Percentiles rank a stretch among this genome's conserved stretches.
phyloP scores from a whole-genome alignment of 2,113 vertebrate species.

The Sterrhoptilus dennistouni region DNA sequence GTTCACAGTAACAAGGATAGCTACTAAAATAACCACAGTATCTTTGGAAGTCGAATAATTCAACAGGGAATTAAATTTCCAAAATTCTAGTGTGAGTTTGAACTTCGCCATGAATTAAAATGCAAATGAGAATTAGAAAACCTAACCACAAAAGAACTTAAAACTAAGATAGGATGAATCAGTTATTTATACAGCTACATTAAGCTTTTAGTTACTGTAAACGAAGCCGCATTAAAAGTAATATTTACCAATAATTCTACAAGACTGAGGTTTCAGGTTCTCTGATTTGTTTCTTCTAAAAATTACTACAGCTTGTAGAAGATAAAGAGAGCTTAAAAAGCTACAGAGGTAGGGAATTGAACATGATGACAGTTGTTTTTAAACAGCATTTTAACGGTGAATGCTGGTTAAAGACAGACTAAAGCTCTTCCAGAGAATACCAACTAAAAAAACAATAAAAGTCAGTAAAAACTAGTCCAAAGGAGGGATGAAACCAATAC shows the following conservation, averaged over 20 bases:
- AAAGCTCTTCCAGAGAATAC: neutral
- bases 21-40: neutral
- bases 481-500: neutral
- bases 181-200: neutral
- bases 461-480: neutral
- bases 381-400: neutral
- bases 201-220: neutral
- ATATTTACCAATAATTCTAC: neutral
- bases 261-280: neutral
- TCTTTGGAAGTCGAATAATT: neutral
- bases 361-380: neutral
- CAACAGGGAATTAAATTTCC: neutral
- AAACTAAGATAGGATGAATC: neutral
- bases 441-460: neutral
- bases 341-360: neutral
- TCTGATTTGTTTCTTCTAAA: neutral
- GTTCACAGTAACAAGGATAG: neutral
- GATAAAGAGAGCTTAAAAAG: neutral
- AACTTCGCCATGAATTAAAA: neutral
- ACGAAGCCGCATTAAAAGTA: neutral
- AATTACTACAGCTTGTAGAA: neutral
- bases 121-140: neutral
- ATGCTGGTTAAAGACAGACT: neutral
- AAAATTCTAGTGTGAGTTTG: neutral
- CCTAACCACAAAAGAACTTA: accelerated